Evolutionary conservation across 2,888 invertebrate species (phyloP).

Genomic region (Scaptomyza caliginosa): DNA sequence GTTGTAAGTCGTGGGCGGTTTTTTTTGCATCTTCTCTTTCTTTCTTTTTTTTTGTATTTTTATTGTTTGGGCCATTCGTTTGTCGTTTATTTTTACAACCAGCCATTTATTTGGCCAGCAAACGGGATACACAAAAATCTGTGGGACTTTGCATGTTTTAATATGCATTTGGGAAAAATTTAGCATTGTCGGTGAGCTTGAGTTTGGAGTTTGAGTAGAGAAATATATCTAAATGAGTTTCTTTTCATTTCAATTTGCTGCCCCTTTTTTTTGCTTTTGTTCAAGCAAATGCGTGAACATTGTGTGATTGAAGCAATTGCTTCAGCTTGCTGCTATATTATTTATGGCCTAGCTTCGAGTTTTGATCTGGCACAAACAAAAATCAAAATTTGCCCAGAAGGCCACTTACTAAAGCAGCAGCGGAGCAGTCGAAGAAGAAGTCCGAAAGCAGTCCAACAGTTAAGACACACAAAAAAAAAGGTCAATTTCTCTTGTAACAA

Average conservation of each 20-base stretch:
- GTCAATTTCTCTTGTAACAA: constrained; percentile 37
- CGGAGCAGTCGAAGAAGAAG: background rate
- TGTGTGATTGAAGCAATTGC: constrained; percentile 54
- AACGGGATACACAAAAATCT: constrained; percentile 39
- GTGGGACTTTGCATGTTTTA: constrained; percentile 68
- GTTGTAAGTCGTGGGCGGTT: constrained; percentile 68
- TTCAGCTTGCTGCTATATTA: constrained; percentile 51
- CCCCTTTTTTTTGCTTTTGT: constrained; percentile 2
- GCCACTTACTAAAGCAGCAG: constrained; percentile 54
- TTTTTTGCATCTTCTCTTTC: constrained; percentile 45
- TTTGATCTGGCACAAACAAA: constrained; percentile 60
- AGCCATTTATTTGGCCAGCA: constrained; percentile 73
- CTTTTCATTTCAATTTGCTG: constrained; percentile 67
- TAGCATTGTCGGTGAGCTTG: constrained; percentile 15
- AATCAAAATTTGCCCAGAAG: constrained; percentile 76
- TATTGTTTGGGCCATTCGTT: constrained; percentile 72
- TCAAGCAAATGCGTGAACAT: constrained; percentile 69
- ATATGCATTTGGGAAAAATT: constrained; percentile 82
- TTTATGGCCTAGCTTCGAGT: constrained; percentile 51
- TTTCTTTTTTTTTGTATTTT: constrained; percentile 64
- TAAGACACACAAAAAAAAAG: constrained; percentile 30
- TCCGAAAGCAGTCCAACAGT: constrained; percentile 15
- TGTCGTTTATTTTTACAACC: constrained; percentile 78
- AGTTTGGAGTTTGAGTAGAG: background rate
- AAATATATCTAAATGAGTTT: constrained; percentile 62